phyloP scores from a whole-genome alignment of 2,888 invertebrate species.

The Orchesella flavescens region DNA sequence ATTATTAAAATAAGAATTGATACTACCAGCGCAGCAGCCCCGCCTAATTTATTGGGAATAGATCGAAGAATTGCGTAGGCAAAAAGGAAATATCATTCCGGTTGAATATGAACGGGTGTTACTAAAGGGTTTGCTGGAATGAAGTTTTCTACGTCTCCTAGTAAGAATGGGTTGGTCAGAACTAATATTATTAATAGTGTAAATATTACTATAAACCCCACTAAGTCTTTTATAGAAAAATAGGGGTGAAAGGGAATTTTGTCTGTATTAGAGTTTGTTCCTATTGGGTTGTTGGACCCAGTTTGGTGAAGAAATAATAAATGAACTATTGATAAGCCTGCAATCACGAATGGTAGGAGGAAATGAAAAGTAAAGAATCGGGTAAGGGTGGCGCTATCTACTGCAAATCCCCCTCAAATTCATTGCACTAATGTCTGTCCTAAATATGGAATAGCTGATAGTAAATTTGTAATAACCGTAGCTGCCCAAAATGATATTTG shows the following conservation, averaged over 20 bases:
- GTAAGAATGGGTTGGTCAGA: conserved; percentile 78
- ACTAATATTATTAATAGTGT: conserved; percentile 77
- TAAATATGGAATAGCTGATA: conserved; percentile 83
- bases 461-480: conserved; percentile 84
- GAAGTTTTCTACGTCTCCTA: conserved; percentile 85
- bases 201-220: conserved; percentile 79
- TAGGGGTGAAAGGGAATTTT: conserved; percentile 83
- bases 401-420: conserved; percentile 85
- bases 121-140: conserved; percentile 81
- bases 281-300: conserved; percentile 82
- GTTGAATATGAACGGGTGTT: conserved; percentile 85
- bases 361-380: conserved; percentile 86
- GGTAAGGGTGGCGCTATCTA: conserved; percentile 83
- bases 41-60: conserved; percentile 86
- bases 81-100: conserved; percentile 89
- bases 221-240: conserved; percentile 80
- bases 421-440: conserved; percentile 80
- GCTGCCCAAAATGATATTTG: conserved; percentile 89
- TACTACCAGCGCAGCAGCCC: conserved; percentile 80
- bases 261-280: conserved; percentile 80
- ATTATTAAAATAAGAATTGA: conserved; percentile 82
- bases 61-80: conserved; percentile 87
- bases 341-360: conserved; percentile 81
- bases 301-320: conserved; percentile 81
- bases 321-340: conserved; percentile 79